These are phyloP conservation scores for Pachyuromys duprasi DNA, from an alignment of 2,797 vertebrate species.

Conservation along the genomic window DNA sequence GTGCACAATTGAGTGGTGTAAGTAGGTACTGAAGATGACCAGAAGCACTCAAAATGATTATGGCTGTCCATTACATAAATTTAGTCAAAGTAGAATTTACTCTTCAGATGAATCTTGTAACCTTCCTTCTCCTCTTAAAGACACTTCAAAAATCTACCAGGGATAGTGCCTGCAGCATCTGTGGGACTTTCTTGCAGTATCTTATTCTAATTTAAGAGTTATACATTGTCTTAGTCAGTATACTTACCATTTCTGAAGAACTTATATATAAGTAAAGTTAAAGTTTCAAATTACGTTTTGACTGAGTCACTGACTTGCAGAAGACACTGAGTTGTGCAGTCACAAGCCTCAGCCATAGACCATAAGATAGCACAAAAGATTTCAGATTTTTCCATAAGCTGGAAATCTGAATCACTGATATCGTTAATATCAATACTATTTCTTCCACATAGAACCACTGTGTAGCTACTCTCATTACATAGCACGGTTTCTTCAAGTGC, in stretches of 20 bases:
- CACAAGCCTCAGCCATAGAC: neutral
- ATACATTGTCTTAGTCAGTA: neutral
- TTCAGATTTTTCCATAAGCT: neutral
- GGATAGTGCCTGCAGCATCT: rapidly evolving
- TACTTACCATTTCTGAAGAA: neutral
- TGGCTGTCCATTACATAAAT: neutral
- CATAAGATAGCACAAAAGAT: neutral
- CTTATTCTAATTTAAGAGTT: neutral
- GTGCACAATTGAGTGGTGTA: rapidly evolving
- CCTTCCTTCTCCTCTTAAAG: neutral
- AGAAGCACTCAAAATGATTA: neutral
- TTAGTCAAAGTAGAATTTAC: neutral
- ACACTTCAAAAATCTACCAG: neutral
- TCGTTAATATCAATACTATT: neutral
- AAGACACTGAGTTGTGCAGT: neutral
- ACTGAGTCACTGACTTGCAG: neutral
- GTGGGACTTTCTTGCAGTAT: neutral
- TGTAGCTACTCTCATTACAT: neutral
- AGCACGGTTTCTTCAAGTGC: neutral
- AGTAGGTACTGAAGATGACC: neutral
- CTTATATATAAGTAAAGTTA: neutral
- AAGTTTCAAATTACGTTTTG: neutral
- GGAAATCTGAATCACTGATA: neutral
- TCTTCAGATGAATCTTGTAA: neutral
- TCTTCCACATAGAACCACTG: neutral